Evolutionary conservation across 2,113 vertebrate genomes (phyloP), one percentile per base, ranked within the genome.

Genomic region (Serinus canaria): DNA sequence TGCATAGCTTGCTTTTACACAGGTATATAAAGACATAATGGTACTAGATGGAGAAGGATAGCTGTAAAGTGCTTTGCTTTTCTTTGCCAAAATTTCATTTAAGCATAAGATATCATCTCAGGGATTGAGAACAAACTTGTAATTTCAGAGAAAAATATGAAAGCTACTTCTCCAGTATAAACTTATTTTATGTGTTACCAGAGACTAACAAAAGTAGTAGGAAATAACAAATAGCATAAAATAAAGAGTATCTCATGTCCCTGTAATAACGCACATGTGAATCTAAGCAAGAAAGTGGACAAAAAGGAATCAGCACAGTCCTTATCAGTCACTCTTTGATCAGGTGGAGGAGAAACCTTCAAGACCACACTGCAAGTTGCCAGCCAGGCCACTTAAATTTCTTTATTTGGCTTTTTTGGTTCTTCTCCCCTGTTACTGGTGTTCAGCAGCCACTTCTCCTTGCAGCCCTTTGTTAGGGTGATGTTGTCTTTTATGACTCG

Each of bases 1-100:
- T 88, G 88, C 72, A 68, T 91, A 64, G 68, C 55, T 92, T 85
- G 31, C 43, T 79, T 94, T 68, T 91, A 41, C 64, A 77, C 52
- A 92, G 68, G 63, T 96, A 56, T 52, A 33, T 83, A 70, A 93
- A 88, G 56, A 55, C 9, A 6, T 77, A 77, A 58, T 73, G 82
- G 33, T 74, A 17, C 47, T 60, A 35, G 30, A 66, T 63, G 39
- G 49, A 50, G 66, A 78, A 49, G 81, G 59, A 50, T 50, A 85
- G 39, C 75, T 95, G 55, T 89, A 28, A 50, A 85, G 13, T 44
- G 21, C 67, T 82, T 91, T 69, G 33, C 43, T 92, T 72, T 74
- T 76, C 68, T 90, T 77, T 66, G 72, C 70, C 75, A 77, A 46
- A 67, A 86, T 74, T 76, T 80, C 30, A 44, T 89, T 89, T 83